A percentile compares a stretch with the other conserved stretches of the same genome.
Conservation (phyloP, 2,888 invertebrate genomes). For the Reticulitermes lucifugus region DNA sequence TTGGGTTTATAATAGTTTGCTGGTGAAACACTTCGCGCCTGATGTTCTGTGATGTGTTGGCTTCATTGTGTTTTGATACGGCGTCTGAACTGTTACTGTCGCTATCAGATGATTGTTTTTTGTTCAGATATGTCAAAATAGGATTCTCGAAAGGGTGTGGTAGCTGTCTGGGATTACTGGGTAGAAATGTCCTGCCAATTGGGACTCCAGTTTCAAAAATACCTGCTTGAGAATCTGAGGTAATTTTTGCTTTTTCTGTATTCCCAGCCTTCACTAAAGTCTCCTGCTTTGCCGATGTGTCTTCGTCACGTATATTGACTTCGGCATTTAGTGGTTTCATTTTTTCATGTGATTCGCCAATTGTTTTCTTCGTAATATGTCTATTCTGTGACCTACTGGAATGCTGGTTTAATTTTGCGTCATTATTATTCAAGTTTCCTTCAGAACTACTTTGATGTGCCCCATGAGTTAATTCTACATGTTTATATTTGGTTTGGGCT, state of each 20-base stretch:
- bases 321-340: too few species aligned
- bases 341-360: neutral
- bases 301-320: neutral
- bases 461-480: neutral
- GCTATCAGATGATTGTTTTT: neutral
- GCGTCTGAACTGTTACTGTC: neutral
- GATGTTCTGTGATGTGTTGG: slow-evolving; percentile 52
- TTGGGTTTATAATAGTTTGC: slow-evolving; percentile 59
- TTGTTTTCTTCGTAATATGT: neutral
- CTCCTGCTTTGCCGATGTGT: neutral
- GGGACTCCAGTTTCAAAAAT: neutral
- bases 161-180: neutral
- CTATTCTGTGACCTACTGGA: neutral
- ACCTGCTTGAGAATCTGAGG: neutral
- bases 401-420: neutral
- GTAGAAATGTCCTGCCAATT: neutral
- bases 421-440: neutral
- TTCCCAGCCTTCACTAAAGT: neutral
- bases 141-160: slow-evolving; percentile 29
- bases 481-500: neutral
- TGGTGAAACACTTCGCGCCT: slow-evolving; percentile 62
- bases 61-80: neutral
- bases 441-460: neutral
- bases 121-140: slow-evolving; percentile 23
- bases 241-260: neutral